phyloP scores from a whole-genome alignment of 92 coral and sea anemone genomes.

The Actinostola sp. region DNA sequence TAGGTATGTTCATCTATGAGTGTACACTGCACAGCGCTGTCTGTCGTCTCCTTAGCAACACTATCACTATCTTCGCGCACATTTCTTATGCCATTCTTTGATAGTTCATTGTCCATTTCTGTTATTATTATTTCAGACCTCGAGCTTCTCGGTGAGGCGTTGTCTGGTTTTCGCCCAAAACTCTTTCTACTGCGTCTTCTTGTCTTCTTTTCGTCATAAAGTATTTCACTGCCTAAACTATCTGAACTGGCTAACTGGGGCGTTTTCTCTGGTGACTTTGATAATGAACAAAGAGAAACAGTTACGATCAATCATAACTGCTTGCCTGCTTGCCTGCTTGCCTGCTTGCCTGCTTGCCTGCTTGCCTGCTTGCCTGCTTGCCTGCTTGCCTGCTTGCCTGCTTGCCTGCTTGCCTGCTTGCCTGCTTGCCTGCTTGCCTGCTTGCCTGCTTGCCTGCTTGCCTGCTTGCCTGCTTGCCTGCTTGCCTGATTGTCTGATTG shows the following conservation, averaged over 20 bases:
- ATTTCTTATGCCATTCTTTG: background rate
- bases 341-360: no score
- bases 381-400: no score
- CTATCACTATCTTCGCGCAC: background rate
- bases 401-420: no score
- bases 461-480: no score
- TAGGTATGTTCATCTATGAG: constrained; percentile 13
- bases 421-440: no score
- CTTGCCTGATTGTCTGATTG: no score
- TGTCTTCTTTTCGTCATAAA: background rate
- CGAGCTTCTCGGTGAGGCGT: constrained; percentile 17
- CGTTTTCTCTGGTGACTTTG: background rate
- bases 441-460: no score
- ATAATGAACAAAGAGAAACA: background rate
- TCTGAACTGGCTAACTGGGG: constrained; percentile 45
- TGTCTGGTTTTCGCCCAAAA: background rate
- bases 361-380: no score
- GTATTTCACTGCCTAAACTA: constrained; percentile 33
- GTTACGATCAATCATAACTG: no score
- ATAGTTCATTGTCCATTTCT: background rate
- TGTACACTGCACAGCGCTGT: constrained; percentile 41
- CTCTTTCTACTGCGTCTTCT: constrained; percentile 1
- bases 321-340: no score
- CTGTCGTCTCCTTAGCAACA: constrained; percentile 2
- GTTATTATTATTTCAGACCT: constrained; percentile 7